Percentiles rank a stretch among this genome's conserved stretches.
phyloP scores from a whole-genome alignment of 2,888 invertebrate species.

The Pammene aurita region DNA sequence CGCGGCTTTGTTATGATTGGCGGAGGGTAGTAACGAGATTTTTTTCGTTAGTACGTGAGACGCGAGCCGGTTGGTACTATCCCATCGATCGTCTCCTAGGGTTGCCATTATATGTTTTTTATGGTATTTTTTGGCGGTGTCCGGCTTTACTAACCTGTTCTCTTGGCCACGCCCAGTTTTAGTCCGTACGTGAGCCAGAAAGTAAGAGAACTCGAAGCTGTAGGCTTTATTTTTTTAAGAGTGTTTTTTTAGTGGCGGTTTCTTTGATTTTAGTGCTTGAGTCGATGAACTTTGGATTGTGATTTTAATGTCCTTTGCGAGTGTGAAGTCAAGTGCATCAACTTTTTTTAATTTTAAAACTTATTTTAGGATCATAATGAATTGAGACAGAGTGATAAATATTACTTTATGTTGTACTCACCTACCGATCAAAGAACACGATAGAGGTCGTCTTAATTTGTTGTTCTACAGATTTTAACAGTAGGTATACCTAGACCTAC shows the following conservation, averaged over 20 bases:
- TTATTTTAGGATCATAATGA: constrained; percentile 8
- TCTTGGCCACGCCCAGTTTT: constrained; percentile 74
- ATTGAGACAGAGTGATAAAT: neutral
- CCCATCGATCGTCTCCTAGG: constrained; percentile 77
- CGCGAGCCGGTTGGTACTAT: constrained; percentile 74
- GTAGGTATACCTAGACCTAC: too few relatives aligned
- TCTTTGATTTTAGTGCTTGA: constrained; percentile 63
- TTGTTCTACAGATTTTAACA: too few relatives aligned
- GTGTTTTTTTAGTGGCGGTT: constrained; percentile 72
- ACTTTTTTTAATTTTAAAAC: constrained; percentile 8
- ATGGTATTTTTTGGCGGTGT: constrained; percentile 81
- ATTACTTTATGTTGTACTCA: neutral
- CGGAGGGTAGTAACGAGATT: constrained; percentile 63
- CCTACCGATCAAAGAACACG: neutral
- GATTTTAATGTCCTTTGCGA: constrained; percentile 25
- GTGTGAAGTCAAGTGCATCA: constrained; percentile 26
- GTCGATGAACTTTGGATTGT: constrained; percentile 38
- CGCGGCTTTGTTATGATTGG: constrained; percentile 64
- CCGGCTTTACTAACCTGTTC: constrained; percentile 80
- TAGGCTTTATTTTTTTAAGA: constrained; percentile 71
- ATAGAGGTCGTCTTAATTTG: too few relatives aligned
- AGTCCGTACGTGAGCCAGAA: constrained; percentile 66
- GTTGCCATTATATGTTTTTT: constrained; percentile 82
- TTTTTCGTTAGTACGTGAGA: constrained; percentile 75
- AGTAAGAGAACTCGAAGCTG: constrained; percentile 74